These are phyloP conservation scores for Pollenia amentaria DNA, from an alignment of 2,888 invertebrate genomes.

Conservation along the genomic window DNA sequence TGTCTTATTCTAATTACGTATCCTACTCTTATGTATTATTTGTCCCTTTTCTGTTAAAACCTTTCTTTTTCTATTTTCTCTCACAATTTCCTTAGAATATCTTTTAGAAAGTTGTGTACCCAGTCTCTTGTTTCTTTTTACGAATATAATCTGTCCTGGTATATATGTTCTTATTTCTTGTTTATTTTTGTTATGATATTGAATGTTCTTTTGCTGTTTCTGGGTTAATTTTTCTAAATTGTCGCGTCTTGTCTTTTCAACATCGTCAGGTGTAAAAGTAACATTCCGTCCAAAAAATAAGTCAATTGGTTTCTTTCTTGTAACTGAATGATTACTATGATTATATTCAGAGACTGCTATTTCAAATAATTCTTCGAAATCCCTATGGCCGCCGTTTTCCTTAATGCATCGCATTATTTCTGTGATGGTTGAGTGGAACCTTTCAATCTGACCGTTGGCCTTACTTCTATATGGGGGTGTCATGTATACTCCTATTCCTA, in stretches of 20 bases:
- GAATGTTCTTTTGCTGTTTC: neutral
- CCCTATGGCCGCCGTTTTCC: too few relatives aligned
- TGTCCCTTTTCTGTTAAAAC: too few relatives aligned
- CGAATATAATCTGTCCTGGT: neutral
- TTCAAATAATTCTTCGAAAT: neutral
- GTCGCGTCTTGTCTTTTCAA: neutral
- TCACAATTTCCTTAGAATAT: constrained; percentile 6
- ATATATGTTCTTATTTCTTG: neutral
- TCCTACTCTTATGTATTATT: too few relatives aligned
- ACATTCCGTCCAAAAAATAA: neutral
- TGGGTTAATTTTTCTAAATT: constrained; percentile 3
- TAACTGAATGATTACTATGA: constrained; percentile 5
- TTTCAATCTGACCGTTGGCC: neutral
- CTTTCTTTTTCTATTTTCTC: neutral
- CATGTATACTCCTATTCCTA: too few relatives aligned
- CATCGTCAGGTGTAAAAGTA: neutral
- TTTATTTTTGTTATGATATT: neutral
- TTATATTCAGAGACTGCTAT: neutral
- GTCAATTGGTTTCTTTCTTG: neutral
- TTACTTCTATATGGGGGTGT: too few relatives aligned
- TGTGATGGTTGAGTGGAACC: too few relatives aligned
- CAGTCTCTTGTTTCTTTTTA: neutral
- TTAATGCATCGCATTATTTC: too few relatives aligned
- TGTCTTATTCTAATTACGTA: too few relatives aligned
- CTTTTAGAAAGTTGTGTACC: neutral